Base-by-base conservation (phyloP, 2,888 invertebrate species). In the Eucera pruinosa region DNA sequence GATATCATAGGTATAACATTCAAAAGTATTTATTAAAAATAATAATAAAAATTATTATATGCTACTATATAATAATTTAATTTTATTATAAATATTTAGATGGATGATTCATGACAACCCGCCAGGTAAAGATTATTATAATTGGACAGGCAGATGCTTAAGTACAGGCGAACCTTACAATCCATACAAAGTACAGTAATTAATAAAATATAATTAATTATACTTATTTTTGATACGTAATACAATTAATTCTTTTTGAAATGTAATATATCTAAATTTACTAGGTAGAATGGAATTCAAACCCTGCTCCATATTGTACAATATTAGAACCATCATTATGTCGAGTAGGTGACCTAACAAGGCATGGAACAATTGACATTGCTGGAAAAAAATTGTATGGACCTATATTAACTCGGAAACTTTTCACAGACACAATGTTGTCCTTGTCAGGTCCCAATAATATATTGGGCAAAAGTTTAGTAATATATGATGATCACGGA, bases 61-160 rank as follows among this genome's bases (percentile, higher is more conserved):
- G n/a, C n/a, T n/a, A n/a, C n/a, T n/a, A 6, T 43, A 54, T 27
- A 39, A 13, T 9, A 13, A 1, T 33, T 43, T 43, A 47, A 64
- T n/a, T 66, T 45, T 23, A 23, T 20, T 1, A n/a, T 45, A 70
- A 65, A 71, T 33, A 20, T 90, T 39, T 85, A 93, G 97, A 80
- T 98, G 98, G 98, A 96, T 96, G 13, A 94, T 98, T 20, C 97
- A 98, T 90, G 95, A 95, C 70, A 93, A 94, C 81, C 94, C 96
- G 0, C 97, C 97, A 0, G 97, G 97, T 20, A 95, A 94, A 75
- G 98, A 98, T 92, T 98, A 96, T 92, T 97, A 97, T 91, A 97
- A 97, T 92, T 98, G 98, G 98, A 96, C 96, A 33, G 95, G 94
- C 50, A 93, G 98, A 43, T 98, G 98, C 90, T 92, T 97, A 11